Evolutionary conservation across 2,888 invertebrate species (phyloP).

Genomic region (Pyrochroa serraticornis): DNA sequence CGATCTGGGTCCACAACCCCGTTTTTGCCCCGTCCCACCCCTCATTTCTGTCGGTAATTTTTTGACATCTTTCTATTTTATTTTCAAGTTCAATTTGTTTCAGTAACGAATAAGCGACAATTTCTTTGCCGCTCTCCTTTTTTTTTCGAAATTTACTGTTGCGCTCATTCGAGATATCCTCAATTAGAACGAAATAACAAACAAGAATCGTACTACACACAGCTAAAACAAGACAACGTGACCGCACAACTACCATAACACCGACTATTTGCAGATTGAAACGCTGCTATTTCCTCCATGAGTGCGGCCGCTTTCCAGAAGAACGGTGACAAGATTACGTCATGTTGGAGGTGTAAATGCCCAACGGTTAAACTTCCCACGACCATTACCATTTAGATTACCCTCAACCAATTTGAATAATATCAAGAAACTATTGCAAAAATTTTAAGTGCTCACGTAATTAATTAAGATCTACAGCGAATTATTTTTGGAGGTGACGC

Average conservation of each 20-base stretch:
- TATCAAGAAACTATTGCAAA: too few species aligned
- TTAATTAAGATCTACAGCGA: too few species aligned
- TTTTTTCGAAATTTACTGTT: background rate
- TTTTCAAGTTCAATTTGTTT: conserved; percentile 41
- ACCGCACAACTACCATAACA: conserved; percentile 15
- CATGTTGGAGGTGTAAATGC: conserved; percentile 24
- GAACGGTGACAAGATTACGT: conserved; percentile 28
- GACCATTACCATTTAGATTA: conserved; percentile 18
- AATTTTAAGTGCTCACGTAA: too few species aligned
- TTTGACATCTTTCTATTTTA: conserved; percentile 26
- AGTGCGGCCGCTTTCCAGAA: conserved; percentile 5
- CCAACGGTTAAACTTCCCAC: conserved; percentile 21
- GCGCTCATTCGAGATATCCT: background rate
- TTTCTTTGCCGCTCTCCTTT: conserved; percentile 41
- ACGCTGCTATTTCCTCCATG: conserved; percentile 9
- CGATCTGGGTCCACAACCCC: conserved; percentile 35
- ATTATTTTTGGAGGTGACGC: too few species aligned
- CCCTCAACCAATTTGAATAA: too few species aligned
- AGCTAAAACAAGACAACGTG: background rate
- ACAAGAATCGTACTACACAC: conserved; percentile 1
- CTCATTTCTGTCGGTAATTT: conserved; percentile 2
- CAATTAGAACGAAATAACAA: conserved; percentile 1
- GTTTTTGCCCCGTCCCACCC: background rate
- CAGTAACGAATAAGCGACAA: conserved; percentile 39
- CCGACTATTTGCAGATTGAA: conserved; percentile 5